A percentile compares a stretch with the other conserved stretches of the same genome.
These are phyloP conservation scores for Sclerodermus sp. DNA, from an alignment of 2,888 invertebrate species.

Conservation along the genomic window DNA sequence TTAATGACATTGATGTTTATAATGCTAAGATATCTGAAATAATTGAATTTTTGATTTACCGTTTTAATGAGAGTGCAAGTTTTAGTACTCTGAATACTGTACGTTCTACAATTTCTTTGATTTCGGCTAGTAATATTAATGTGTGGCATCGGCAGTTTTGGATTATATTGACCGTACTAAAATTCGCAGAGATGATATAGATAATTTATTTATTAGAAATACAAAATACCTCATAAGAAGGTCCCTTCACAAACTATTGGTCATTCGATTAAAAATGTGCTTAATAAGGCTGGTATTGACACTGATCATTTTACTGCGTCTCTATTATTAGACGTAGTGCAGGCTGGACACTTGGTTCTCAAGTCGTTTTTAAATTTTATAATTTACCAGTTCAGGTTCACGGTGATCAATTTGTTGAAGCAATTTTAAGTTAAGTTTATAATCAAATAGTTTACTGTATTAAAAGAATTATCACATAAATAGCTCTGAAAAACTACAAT, in stretches of 20 bases:
- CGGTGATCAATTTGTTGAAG: slow-evolving; percentile 7
- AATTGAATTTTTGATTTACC: background rate
- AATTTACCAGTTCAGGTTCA: slow-evolving; percentile 10
- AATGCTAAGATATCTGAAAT: slow-evolving; percentile 5
- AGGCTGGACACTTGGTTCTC: slow-evolving; percentile 10
- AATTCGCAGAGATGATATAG: background rate
- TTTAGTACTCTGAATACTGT: background rate
- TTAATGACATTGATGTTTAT: background rate
- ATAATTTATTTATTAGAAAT: background rate
- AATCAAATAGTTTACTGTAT: background rate
- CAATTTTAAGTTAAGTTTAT: slow-evolving; percentile 1
- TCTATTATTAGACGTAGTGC: slow-evolving; percentile 5
- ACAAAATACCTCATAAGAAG: background rate
- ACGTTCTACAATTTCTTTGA: slow-evolving; percentile 1
- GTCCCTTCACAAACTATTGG: background rate
- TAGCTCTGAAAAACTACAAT: background rate
- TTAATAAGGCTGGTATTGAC: background rate
- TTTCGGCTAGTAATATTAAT: slow-evolving; percentile 1
- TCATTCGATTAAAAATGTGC: background rate
- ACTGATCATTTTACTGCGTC: background rate
- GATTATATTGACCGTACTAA: slow-evolving; percentile 2
- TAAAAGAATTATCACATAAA: background rate
- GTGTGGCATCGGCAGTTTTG: slow-evolving; percentile 5
- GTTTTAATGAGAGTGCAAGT: background rate
- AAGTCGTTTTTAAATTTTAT: slow-evolving; percentile 12